Percentiles rank a stretch among this genome's conserved stretches.
Evolutionary conservation across 2,888 invertebrate species (phyloP).

Genomic region (Zaprionus obscuricornis): DNA sequence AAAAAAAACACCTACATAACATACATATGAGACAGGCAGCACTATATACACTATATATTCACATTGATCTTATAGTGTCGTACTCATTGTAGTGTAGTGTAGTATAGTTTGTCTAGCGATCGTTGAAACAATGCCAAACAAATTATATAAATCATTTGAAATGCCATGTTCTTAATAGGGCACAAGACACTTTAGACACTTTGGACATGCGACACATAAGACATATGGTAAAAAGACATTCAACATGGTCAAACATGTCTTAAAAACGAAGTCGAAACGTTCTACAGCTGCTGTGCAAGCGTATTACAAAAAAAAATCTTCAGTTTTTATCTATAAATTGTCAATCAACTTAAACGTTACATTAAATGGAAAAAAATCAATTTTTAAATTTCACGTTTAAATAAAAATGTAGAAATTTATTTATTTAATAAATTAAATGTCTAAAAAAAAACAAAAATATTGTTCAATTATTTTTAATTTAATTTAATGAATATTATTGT

Average conservation of each 20-base stretch:
- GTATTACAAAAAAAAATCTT: too few relatives aligned
- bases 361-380: too few relatives aligned
- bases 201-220: conserved; percentile 53
- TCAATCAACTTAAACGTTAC: conserved; percentile 48
- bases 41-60: too few relatives aligned
- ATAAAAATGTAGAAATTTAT: not conserved
- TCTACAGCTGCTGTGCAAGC: conserved; percentile 52
- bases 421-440: not conserved
- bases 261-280: conserved; percentile 23
- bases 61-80: too few relatives aligned
- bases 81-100: too few relatives aligned
- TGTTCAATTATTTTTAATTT: too few relatives aligned
- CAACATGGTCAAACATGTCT: conserved; percentile 62
- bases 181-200: conserved; percentile 67
- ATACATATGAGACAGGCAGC: conserved; percentile 20
- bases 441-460: not conserved
- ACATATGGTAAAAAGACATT: conserved; percentile 3
- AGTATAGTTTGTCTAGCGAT: conserved; percentile 47
- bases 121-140: conserved; percentile 55
- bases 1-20: conserved; percentile 43
- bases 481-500: too few relatives aligned
- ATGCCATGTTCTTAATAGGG: conserved; percentile 73
- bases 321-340: conserved; percentile 42
- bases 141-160: conserved; percentile 74
- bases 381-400: conserved; percentile 3